Percentiles rank a stretch among this genome's conserved stretches.
phyloP scores from a whole-genome alignment of 2,113 vertebrate genomes.

The Eleginops maclovinus region DNA sequence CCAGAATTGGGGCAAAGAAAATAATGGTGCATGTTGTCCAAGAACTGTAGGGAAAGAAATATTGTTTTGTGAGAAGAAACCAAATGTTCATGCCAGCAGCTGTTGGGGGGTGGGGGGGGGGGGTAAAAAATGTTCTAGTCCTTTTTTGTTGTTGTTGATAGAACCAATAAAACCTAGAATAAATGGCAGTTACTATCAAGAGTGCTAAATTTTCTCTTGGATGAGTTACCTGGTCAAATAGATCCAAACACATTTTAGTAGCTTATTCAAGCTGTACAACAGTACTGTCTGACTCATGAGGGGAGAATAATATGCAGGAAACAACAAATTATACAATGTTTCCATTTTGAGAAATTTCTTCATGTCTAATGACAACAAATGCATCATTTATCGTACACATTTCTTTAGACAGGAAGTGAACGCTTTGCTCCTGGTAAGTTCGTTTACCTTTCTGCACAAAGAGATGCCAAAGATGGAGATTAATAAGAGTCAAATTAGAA shows the following conservation, averaged over 20 bases:
- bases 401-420: neutral
- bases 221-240: constrained; percentile 36
- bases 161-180: constrained; percentile 31
- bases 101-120: too few species aligned
- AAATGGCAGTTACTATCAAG: constrained; percentile 33
- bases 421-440: too few species aligned
- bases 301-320: constrained; percentile 4
- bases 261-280: neutral
- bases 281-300: neutral
- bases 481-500: constrained; percentile 22
- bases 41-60: constrained; percentile 20
- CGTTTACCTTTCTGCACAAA: constrained; percentile 9
- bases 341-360: neutral
- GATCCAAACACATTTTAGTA: constrained; percentile 40
- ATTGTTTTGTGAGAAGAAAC: constrained; percentile 39
- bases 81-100: constrained; percentile 57
- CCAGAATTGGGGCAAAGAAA: constrained; percentile 52
- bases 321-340: neutral
- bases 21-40: constrained; percentile 45
- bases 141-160: too few species aligned
- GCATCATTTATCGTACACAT: neutral
- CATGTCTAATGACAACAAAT: neutral
- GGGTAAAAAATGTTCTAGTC: too few species aligned
- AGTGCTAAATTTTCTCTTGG: constrained; percentile 25
- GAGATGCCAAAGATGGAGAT: constrained; percentile 7